Percentiles rank a stretch among this genome's conserved stretches.
Evolutionary conservation across 2,888 invertebrate genomes (phyloP).

Genomic region (Tipula helvola): DNA sequence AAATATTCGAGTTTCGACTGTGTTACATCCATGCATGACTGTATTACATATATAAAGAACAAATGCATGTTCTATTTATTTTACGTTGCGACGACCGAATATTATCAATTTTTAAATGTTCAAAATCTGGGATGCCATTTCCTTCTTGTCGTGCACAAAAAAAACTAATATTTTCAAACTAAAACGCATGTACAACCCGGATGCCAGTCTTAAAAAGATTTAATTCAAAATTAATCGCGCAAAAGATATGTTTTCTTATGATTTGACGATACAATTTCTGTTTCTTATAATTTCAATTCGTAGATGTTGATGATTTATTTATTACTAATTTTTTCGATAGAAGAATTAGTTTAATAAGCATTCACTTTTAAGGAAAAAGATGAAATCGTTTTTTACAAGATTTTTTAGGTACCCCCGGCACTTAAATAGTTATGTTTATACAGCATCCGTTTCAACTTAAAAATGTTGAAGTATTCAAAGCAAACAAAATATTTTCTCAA

Average conservation of each 20-base stretch:
- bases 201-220: background rate
- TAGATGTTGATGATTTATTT: background rate
- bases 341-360: background rate
- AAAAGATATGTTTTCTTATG: background rate
- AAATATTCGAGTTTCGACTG: background rate
- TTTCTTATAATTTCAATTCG: background rate
- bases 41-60: background rate
- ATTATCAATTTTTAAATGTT: background rate
- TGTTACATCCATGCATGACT: no score
- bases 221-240: background rate
- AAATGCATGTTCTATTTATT: background rate
- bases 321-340: background rate
- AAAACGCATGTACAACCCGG: background rate
- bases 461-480: background rate
- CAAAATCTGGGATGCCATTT: background rate
- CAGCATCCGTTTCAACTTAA: background rate
- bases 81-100: background rate
- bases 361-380: background rate
- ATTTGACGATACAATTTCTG: background rate
- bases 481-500: background rate
- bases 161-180: background rate
- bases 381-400: background rate
- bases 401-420: background rate
- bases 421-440: background rate
- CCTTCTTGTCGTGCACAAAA: background rate